phyloP scores from a whole-genome alignment of 2,113 vertebrate species.

The Trematomus loennbergii region DNA sequence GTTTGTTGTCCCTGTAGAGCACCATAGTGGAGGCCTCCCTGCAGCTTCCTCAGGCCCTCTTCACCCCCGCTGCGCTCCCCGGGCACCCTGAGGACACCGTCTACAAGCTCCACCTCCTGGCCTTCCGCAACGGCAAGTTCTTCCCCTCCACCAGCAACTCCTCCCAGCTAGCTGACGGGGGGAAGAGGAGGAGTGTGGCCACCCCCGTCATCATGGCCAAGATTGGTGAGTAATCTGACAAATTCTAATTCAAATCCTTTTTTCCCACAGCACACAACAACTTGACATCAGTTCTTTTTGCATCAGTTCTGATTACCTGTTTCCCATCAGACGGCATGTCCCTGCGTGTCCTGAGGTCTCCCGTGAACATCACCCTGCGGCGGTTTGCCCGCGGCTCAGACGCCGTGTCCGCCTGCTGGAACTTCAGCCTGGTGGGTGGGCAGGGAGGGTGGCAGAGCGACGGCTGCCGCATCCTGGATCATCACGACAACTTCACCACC shows the following conservation, averaged over 20 bases:
- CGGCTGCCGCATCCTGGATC: conserved; percentile 90
- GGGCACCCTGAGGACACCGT: conserved; percentile 86
- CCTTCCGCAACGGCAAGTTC: conserved; percentile 96
- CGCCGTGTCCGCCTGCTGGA: conserved; percentile 92
- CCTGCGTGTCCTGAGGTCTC: conserved; percentile 78
- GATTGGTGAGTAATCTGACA: conserved; percentile 85
- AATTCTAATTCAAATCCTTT: no score
- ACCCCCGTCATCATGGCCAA: conserved; percentile 95
- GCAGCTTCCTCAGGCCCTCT: conserved; percentile 92
- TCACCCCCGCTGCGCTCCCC: conserved; percentile 84
- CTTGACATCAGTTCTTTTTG: no score
- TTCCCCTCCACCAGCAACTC: conserved; percentile 95
- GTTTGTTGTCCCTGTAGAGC: conserved; percentile 81
- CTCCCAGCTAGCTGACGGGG: conserved; percentile 88
- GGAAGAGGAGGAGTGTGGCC: conserved; percentile 91
- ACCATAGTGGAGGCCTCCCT: conserved; percentile 94
- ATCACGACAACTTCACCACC: conserved; percentile 93
- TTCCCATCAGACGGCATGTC: conserved; percentile 85
- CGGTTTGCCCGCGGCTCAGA: conserved; percentile 91
- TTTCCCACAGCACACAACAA: no score
- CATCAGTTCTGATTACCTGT: neutral
- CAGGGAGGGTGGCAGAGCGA: conserved; percentile 95
- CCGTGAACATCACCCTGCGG: conserved; percentile 91
- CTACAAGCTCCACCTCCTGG: conserved; percentile 94
- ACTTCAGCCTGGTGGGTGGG: conserved; percentile 90